Conservation (phyloP, 2,797 vertebrate species). For the Schizopygopsis malacanthus region DNA sequence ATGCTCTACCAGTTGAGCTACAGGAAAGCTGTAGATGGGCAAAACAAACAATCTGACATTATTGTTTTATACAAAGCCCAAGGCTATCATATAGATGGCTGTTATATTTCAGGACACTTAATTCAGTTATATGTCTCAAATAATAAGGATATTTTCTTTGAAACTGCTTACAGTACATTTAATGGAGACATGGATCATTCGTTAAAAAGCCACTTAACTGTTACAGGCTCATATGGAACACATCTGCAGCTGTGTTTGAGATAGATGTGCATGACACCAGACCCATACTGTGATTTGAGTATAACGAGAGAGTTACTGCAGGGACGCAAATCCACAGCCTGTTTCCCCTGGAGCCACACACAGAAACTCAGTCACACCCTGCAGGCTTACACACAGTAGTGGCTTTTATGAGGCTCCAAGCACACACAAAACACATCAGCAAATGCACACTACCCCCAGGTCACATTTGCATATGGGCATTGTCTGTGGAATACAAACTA, state of each 20-base stretch:
- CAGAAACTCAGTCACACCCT: constrained; percentile 2
- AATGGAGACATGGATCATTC: neutral
- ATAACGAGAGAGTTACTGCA: constrained; percentile 34
- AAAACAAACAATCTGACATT: neutral
- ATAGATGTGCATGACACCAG: constrained; percentile 13
- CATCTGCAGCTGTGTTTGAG: constrained; percentile 19
- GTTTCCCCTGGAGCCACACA: constrained; percentile 33
- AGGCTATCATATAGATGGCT: neutral
- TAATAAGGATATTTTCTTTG: neutral
- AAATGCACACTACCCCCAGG: neutral
- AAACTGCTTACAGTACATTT: neutral
- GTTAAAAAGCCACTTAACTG: neutral
- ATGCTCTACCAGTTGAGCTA: no score
- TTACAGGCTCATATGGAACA: neutral
- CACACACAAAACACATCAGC: neutral
- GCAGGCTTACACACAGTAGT: constrained; percentile 30
- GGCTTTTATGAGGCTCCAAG: constrained; percentile 33
- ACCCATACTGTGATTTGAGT: constrained; percentile 8
- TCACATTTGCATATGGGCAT: constrained; percentile 33
- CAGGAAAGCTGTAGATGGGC: no score
- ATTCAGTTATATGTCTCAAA: neutral
- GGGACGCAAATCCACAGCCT: constrained; percentile 12
- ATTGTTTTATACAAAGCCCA: neutral
- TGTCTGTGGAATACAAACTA: constrained; percentile 33
- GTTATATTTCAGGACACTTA: neutral